Evolutionary conservation across 2,888 invertebrate genomes (phyloP).

Genomic region (Pseudanteris insignis): DNA sequence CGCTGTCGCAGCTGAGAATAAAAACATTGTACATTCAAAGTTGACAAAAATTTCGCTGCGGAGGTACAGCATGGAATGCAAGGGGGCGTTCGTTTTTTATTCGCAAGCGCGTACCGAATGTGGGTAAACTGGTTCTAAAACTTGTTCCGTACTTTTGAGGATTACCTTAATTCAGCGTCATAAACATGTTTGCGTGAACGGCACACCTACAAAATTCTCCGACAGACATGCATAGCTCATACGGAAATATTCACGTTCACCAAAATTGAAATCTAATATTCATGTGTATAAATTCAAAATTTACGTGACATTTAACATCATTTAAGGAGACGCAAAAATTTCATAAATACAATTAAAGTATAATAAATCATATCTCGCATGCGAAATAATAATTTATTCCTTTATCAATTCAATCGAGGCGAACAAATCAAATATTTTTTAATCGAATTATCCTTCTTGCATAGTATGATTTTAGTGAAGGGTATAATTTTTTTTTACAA

Average conservation of each 20-base stretch:
- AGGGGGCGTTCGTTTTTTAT: conserved; percentile 32
- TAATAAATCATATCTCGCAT: too few relatives aligned
- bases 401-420: too few relatives aligned
- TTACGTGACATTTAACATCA: too few relatives aligned
- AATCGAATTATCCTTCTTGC: too few relatives aligned
- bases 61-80: conserved; percentile 29
- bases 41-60: conserved; percentile 24
- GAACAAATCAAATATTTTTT: too few relatives aligned
- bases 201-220: conserved; percentile 27
- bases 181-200: conserved; percentile 25
- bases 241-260: conserved; percentile 15
- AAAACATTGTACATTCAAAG: conserved; percentile 12
- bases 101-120: conserved; percentile 44
- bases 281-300: too few relatives aligned
- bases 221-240: conserved; percentile 5
- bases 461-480: too few relatives aligned
- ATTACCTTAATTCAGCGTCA: conserved; percentile 32
- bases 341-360: too few relatives aligned
- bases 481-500: too few relatives aligned
- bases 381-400: too few relatives aligned
- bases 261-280: conserved; percentile 25
- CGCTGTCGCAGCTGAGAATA: conserved; percentile 5
- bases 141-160: conserved; percentile 57
- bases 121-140: conserved; percentile 64
- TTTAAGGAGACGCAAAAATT: too few relatives aligned